phyloP scores from a whole-genome alignment of 2,113 vertebrate genomes.

The Mormoops blainvillei region DNA sequence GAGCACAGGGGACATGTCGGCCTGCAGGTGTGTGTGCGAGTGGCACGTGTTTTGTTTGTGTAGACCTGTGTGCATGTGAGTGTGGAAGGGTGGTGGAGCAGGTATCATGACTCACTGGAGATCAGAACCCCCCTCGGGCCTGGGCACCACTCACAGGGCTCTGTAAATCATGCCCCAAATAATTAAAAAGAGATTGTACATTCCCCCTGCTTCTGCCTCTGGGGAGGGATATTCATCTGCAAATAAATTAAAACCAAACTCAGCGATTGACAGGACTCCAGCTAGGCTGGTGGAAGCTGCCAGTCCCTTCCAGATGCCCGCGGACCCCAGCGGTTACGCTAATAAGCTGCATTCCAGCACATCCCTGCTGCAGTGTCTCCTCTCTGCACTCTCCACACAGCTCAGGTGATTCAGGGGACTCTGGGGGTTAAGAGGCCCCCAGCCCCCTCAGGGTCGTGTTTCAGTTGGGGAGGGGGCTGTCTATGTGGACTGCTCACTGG shows the following conservation, averaged over 20 bases:
- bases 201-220: background rate
- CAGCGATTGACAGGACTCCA: background rate
- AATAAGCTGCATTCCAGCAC: rapidly evolving
- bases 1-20: background rate
- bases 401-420: background rate
- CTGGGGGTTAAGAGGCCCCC: rapidly evolving
- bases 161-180: constrained; percentile 15
- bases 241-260: constrained; percentile 62
- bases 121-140: background rate
- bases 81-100: background rate
- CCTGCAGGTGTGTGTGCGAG: background rate
- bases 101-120: background rate
- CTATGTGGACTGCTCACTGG: background rate
- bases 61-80: rapidly evolving
- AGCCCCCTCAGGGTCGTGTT: background rate
- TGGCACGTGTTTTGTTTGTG: rapidly evolving
- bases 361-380: rapidly evolving
- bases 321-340: background rate
- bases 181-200: constrained; percentile 29
- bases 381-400: rapidly evolving
- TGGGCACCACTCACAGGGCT: background rate
- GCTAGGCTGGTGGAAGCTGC: background rate
- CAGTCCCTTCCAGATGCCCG: background rate
- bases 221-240: constrained; percentile 13
- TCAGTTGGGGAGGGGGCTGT: rapidly evolving